These are phyloP conservation scores for Porites evermanni DNA, from an alignment of 92 coral and sea anemone species.

Conservation along the genomic window DNA sequence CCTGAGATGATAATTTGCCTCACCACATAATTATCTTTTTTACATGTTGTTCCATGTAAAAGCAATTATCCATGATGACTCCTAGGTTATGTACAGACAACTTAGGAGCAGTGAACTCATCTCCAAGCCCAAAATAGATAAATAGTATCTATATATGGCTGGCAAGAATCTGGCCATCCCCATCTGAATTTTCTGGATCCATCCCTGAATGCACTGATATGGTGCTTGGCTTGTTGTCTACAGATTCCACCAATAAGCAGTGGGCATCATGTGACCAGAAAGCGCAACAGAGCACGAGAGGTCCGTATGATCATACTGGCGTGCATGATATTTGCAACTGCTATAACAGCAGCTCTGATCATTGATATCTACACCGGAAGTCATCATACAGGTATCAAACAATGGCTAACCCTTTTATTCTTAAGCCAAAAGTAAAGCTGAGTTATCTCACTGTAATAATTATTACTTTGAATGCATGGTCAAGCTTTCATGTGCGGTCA, in stretches of 20 bases:
- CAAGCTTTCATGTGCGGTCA: too few relatives aligned
- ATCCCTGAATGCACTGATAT: not conserved
- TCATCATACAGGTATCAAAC: slow-evolving; percentile 62
- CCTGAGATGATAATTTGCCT: too few relatives aligned
- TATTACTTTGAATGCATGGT: too few relatives aligned
- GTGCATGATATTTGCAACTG: slow-evolving; percentile 84
- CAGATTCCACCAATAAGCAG: not conserved
- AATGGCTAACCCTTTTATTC: not conserved
- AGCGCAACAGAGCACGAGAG: slow-evolving; percentile 62
- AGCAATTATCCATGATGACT: too few relatives aligned
- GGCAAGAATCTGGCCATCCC: too few relatives aligned
- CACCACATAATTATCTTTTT: too few relatives aligned
- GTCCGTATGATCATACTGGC: slow-evolving; percentile 78
- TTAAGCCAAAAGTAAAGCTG: not conserved
- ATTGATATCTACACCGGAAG: slow-evolving; percentile 79
- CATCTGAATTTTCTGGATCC: too few relatives aligned
- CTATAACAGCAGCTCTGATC: slow-evolving; percentile 80
- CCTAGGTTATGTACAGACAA: too few relatives aligned
- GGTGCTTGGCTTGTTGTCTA: not conserved
- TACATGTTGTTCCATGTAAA: too few relatives aligned
- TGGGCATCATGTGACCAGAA: not conserved
- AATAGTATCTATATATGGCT: too few relatives aligned
- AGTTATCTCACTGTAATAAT: not conserved
- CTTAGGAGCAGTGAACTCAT: too few relatives aligned
- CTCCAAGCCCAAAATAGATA: too few relatives aligned